Evolutionary conservation across 2,888 invertebrate species (phyloP).

Genomic region (Temnothorax rugatulus): DNA sequence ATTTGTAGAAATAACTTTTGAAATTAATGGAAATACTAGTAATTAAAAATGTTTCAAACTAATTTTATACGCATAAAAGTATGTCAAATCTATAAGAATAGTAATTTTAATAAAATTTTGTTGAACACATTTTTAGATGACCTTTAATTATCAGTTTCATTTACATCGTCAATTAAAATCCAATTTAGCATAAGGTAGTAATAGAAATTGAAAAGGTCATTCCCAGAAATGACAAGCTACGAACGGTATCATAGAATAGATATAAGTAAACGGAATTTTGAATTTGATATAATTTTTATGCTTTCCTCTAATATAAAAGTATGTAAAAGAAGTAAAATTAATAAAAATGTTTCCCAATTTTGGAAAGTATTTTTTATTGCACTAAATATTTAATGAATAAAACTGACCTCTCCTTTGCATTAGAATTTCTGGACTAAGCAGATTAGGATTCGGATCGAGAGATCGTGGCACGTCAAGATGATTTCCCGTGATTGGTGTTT

Average conservation of each 20-base stretch:
- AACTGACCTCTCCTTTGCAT: slow-evolving; percentile 89
- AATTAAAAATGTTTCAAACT: too few relatives aligned
- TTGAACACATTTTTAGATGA: not conserved
- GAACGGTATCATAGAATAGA: not conserved
- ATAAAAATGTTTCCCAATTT: not conserved
- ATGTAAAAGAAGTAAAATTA: not conserved
- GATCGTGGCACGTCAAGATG: slow-evolving; percentile 93
- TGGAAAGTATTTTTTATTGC: not conserved
- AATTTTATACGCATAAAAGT: not conserved
- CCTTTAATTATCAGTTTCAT: not conserved
- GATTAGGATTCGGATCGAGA: slow-evolving; percentile 91
- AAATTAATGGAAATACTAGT: too few relatives aligned
- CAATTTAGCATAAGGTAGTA: not conserved
- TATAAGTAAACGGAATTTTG: not conserved
- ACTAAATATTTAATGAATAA: not conserved
- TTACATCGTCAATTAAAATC: not conserved
- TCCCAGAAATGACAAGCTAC: not conserved
- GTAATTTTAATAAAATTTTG: slow-evolving; percentile 20
- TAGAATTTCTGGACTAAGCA: slow-evolving; percentile 93
- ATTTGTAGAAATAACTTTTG: too few relatives aligned
- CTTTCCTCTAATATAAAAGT: not conserved
- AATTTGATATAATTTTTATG: not conserved
- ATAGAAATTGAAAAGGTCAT: not conserved
- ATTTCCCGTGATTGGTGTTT: slow-evolving; percentile 89
- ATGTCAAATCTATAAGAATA: not conserved